Evolutionary conservation across 2,888 invertebrate genomes (phyloP), one percentile per base, ranked within the genome.

Genomic region (Erannis defoliaria): DNA sequence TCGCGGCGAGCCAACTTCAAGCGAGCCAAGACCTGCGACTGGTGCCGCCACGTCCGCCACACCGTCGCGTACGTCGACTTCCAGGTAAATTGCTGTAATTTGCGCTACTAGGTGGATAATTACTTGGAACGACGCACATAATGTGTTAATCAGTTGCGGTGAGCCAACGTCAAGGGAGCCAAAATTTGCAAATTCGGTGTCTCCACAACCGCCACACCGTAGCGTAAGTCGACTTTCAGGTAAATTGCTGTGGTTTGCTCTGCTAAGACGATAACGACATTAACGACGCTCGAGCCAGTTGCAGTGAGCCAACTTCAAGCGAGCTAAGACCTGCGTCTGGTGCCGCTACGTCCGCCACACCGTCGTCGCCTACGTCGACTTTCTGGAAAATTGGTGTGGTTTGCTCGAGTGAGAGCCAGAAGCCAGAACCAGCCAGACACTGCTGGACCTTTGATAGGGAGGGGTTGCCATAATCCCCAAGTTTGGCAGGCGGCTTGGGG

Each of bases 321-420:
- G 97, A 70, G 97, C 97, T 67, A 97, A 97, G 89, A 97, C 97
- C 3, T 98, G 98, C 83, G 98, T 98, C 84, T 98, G 98, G 98
- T 98, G 98, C 86, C 94, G 97, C 63, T 98, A 98, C 78, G 96
- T 98, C 4, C 93, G 98, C 26, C 97, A 97, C 79, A 97, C 98
- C 0, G 97, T 98, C 5, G 26, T 4, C 50, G 97, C 97, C 71
- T 98, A 97, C 81, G 97, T 98, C 16, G 98, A 98, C 87, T 97
- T 98, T 76, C 95, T 97, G 94, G 98, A 92, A 59, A 72, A 18
- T 3, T 0, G 26, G 5, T 4, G 14, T 35, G 3, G 14, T 10
- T 2, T 16, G 6, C 16, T 5, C 8, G 8, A n/a, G 8, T 37
- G 0, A 10, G 2, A 8, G 31, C n/a, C n/a, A n/a, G n/a, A n/a